Percentiles rank a stretch among this genome's conserved stretches.
phyloP scores from a whole-genome alignment of 2,113 vertebrate species.

The Hippocampus comes region DNA sequence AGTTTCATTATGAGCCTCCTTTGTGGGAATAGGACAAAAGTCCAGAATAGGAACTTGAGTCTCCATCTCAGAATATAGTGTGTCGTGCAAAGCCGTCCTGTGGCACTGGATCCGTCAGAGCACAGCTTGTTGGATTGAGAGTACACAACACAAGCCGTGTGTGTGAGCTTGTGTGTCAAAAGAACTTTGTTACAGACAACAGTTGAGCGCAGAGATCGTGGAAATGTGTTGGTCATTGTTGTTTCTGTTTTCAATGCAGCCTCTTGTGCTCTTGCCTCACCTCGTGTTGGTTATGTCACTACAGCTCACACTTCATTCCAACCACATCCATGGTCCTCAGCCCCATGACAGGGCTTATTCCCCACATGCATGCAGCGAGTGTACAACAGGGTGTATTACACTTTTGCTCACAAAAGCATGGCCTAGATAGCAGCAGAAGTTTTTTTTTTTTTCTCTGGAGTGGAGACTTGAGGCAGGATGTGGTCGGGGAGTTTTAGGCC shows the following conservation, averaged over 20 bases:
- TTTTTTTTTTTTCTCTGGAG: slow-evolving; percentile 9
- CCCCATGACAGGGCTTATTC: slow-evolving; percentile 65
- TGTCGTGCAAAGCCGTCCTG: slow-evolving; percentile 58
- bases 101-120: slow-evolving; percentile 52
- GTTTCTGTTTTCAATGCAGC: slow-evolving; percentile 38
- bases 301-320: slow-evolving; percentile 39
- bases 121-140: slow-evolving; percentile 56
- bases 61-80: slow-evolving; percentile 57
- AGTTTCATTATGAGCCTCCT: neutral
- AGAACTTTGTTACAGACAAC: slow-evolving; percentile 49
- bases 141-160: slow-evolving; percentile 31
- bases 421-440: slow-evolving; percentile 42
- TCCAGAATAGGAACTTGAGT: slow-evolving; percentile 21
- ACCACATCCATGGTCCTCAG: slow-evolving; percentile 36
- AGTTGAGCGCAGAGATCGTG: slow-evolving; percentile 27
- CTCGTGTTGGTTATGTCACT: slow-evolving; percentile 60
- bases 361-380: slow-evolving; percentile 19
- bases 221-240: slow-evolving; percentile 51
- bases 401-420: slow-evolving; percentile 11
- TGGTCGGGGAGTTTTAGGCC: slow-evolving; percentile 59
- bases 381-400: slow-evolving; percentile 9
- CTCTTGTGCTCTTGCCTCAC: slow-evolving; percentile 48
- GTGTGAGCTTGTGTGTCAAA: slow-evolving; percentile 20
- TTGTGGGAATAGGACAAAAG: neutral
- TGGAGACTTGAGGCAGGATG: slow-evolving; percentile 59